Evolutionary conservation across 1,140 invertebrate species (phyloP).

Genomic region (Calliphora vicina): DNA sequence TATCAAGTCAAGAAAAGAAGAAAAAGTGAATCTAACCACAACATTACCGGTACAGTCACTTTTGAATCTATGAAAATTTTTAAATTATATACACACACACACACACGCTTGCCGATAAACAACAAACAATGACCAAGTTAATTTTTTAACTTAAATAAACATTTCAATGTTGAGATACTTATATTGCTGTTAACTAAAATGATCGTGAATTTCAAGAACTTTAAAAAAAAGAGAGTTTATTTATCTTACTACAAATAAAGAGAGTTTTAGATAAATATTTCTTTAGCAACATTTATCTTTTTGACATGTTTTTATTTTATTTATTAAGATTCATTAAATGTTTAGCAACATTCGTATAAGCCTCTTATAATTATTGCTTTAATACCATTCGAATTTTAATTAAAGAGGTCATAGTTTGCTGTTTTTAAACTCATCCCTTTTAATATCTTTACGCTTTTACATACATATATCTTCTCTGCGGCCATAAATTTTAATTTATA

Average conservation of each 20-base stretch:
- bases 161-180: neutral
- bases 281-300: neutral
- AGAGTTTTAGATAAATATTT: neutral
- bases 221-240: too few species aligned
- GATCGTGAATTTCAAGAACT: too few species aligned
- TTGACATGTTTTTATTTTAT: neutral
- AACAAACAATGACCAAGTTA: neutral
- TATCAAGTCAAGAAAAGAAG: neutral
- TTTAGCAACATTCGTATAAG: neutral
- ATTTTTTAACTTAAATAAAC: neutral
- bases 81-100: neutral
- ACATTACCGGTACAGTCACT: conserved; percentile 29
- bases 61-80: conserved; percentile 21
- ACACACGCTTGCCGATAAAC: neutral
- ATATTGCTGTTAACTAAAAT: neutral
- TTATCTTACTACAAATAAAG: neutral
- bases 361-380: neutral
- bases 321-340: neutral
- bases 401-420: neutral
- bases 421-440: neutral
- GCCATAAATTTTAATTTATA: conserved; percentile 12
- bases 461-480: neutral
- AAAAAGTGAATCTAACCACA: conserved; percentile 33
- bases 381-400: neutral
- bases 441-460: neutral